phyloP scores from a whole-genome alignment of 2,113 vertebrate species.

The Pelecanus crispus region DNA sequence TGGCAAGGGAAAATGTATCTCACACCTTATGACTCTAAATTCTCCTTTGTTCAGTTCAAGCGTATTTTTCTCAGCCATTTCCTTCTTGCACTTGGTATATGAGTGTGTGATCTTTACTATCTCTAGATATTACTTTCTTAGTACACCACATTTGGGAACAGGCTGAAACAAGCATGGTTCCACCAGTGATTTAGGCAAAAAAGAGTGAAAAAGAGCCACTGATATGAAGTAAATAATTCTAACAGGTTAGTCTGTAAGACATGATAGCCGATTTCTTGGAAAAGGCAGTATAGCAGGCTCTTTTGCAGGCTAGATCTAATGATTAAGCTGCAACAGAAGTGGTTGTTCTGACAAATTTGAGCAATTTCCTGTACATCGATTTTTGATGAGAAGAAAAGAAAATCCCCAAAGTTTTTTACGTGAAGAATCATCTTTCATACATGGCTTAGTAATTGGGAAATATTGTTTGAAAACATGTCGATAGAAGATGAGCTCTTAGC shows the following conservation, averaged over 20 bases:
- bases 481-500: conserved; percentile 16
- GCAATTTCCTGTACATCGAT: conserved; percentile 42
- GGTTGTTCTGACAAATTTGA: conserved; percentile 43
- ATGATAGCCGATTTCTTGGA: not conserved
- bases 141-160: not conserved
- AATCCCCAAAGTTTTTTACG: not conserved
- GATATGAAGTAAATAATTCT: not conserved
- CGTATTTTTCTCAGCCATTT: not conserved
- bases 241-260: not conserved
- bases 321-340: conserved; percentile 2
- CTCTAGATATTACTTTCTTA: not conserved
- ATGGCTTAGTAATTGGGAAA: conserved; percentile 13
- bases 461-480: conserved; percentile 25
- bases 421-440: conserved; percentile 13
- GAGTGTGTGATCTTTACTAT: not conserved
- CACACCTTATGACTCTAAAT: not conserved
- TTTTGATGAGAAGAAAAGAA: conserved; percentile 38
- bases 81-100: not conserved
- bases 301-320: not conserved
- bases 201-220: not conserved
- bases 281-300: not conserved
- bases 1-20: not conserved
- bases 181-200: not conserved
- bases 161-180: not conserved
- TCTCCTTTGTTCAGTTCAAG: not conserved